Evolutionary conservation across 2,113 vertebrate species (phyloP), one percentile per base, ranked within the genome.

Genomic region (Geococcyx californianus): DNA sequence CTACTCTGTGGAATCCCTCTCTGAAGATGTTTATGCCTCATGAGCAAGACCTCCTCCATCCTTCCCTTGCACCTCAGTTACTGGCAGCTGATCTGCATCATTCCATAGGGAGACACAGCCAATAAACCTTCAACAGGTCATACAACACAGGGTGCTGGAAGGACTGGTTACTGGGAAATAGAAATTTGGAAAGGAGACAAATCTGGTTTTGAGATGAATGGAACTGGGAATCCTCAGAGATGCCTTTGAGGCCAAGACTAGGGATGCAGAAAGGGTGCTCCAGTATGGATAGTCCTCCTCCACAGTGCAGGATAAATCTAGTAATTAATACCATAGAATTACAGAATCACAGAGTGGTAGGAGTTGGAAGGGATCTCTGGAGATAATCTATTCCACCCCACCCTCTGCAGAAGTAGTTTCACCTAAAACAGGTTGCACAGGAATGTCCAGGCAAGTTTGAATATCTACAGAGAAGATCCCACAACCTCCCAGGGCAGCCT

Each of bases 71-170:
- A 19, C 28, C 33, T 70, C 1, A 0, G 9, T 51, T 17, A 17
- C 26, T 72, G 56, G 16, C 36, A 89, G 55, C 17, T 56, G 2
- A 29, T n/a, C 10, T 66, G 36, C 73, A 21, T 13, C n/a, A 1
- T 26, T 6, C 8, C 51, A 38, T 18, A 52, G 34, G 44, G 16
- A 42, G 8, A 45, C 16, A n/a, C 16, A 29, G 38, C 5, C 24
- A 2, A 1, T 8, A 14, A 15, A 25, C 29, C 9, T 75, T n/a
- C 23, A 40, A 33, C 10, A 44, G 38, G 14, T 17, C 3, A 1
- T 14, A 8, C 2, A 6, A 7, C 31, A 67, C 10, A 7, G 24
- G 23, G 10, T 80, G 9, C 29, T n/a, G 16, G 36, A 75, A 51
- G 7, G 33, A 55, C 67, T 59, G 5, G 13, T 40, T 83, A 19